Evolutionary conservation across 2,113 vertebrate species (phyloP), one percentile per base, ranked within the genome.

Genomic region (Zosterops pallidus): DNA sequence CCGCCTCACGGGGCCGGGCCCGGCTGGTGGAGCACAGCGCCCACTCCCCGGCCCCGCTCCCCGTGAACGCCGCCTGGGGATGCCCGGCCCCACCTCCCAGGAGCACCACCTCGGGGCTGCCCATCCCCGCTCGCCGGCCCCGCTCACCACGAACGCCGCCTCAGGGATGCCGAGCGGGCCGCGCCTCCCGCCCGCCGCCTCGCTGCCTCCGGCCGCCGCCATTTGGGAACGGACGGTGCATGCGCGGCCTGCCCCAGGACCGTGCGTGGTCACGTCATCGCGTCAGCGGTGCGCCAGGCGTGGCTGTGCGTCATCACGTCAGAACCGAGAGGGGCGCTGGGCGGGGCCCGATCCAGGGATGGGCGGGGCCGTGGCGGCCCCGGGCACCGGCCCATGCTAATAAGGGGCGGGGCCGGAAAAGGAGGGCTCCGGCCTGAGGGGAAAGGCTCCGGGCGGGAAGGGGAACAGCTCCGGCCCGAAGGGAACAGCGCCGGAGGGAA

Each of bases 101-200:
- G 14, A 55, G 33, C 26, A 12, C 22, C 41, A 4, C 14, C 57
- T 21, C 47, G 39, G 37, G 21, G 14, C 2, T 31, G 44, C 52
- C 13, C 46, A 6, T 31, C 46, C 65, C 12, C 35, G 23, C 55
- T 41, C 14, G 18, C 53, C 4, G 20, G 47, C 20, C 81, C 29
- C 46, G 35, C 98, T 97, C 97, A 99, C 99, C 98, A 99, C 98
- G 93, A 99, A 99, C 47, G 99, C 97, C 0, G 99, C 99, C 94
- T 99, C 99, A 3, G 99, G 99, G 88, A 99, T 99, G 13, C 99
- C 99, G 39, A 99, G 98, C 44, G 99, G 99, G 74, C 98, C 98
- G 74, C 98, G 98, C 97, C 98, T 98, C 44, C 97, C 97, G 52
- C 97, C 98, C 47, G 70, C 50, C 35, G 95, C 96, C 50, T 98